Evolutionary conservation across 2,888 invertebrate species (phyloP).

Genomic region (Drosophila mettleri): DNA sequence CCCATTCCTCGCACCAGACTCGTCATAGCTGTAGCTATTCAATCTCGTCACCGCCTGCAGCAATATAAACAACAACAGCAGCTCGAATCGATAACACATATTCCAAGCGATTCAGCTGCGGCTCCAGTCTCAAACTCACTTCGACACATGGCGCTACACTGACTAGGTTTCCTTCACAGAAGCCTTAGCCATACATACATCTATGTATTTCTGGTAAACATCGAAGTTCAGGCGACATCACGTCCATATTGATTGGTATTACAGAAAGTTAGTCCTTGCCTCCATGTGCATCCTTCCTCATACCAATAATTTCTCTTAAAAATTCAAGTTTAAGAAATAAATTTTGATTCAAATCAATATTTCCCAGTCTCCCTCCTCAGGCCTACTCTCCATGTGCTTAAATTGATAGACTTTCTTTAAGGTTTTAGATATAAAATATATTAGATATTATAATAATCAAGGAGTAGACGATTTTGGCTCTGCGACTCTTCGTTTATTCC

Average conservation of each 20-base stretch:
- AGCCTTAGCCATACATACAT: not conserved
- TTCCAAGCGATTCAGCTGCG: slow-evolving; percentile 26
- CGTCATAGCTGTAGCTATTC: slow-evolving; percentile 38
- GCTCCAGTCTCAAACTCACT: slow-evolving; percentile 20
- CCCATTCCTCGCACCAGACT: not conserved
- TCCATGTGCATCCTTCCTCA: too few species aligned
- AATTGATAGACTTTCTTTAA: too few species aligned
- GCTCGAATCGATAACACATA: slow-evolving; percentile 27
- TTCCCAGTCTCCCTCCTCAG: too few species aligned
- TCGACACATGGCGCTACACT: slow-evolving; percentile 16
- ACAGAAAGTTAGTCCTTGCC: too few species aligned
- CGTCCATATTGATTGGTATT: not conserved
- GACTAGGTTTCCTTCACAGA: not conserved
- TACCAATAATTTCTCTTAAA: not conserved
- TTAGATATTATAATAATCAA: too few species aligned
- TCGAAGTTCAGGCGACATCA: not conserved
- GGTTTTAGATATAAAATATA: too few species aligned
- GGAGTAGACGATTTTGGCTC: not conserved
- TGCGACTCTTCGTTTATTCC: slow-evolving; percentile 17
- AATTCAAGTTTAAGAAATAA: not conserved
- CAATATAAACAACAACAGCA: slow-evolving; percentile 37
- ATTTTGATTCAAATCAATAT: not conserved
- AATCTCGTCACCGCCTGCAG: slow-evolving; percentile 31
- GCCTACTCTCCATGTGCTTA: too few species aligned
- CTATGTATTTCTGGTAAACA: not conserved